Evolutionary conservation across 2,113 vertebrate genomes (phyloP).

Genomic region (Microtus richardsoni): DNA sequence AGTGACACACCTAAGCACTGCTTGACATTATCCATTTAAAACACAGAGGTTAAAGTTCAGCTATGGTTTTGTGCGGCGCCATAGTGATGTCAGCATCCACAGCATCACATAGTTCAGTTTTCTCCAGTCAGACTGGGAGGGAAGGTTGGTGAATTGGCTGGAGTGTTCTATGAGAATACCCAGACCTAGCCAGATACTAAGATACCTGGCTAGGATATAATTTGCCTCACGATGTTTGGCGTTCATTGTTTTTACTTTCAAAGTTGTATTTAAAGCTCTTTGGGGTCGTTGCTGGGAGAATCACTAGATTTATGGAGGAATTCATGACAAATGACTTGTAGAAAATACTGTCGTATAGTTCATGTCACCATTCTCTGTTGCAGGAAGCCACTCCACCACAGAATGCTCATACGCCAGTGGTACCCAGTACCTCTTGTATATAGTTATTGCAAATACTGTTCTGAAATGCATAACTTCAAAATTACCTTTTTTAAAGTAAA

Average conservation of each 20-base stretch:
- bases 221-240: conserved; percentile 86
- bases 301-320: conserved; percentile 86
- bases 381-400: conserved; percentile 88
- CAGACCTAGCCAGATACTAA: conserved; percentile 85
- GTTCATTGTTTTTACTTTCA: conserved; percentile 85
- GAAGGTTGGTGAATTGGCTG: conserved; percentile 82
- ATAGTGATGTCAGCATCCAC: conserved; percentile 83
- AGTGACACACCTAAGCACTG: conserved; percentile 72
- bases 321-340: conserved; percentile 86
- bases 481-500: conserved; percentile 93
- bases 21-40: conserved; percentile 79
- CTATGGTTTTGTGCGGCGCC: conserved; percentile 84
- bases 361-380: conserved; percentile 88
- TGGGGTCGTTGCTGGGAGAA: conserved; percentile 86
- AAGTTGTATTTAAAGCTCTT: conserved; percentile 85
- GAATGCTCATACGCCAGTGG: conserved; percentile 90
- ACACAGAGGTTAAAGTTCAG: conserved; percentile 82
- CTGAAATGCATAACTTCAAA: conserved; percentile 93
- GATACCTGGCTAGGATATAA: conserved; percentile 85
- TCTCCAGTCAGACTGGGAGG: conserved; percentile 79
- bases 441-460: conserved; percentile 95
- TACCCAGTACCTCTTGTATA: conserved; percentile 93
- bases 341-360: conserved; percentile 85
- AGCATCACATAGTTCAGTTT: conserved; percentile 81
- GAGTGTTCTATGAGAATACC: conserved; percentile 82